Conservation (phyloP, 2,888 invertebrate genomes). For the Metallyticus violacea region DNA sequence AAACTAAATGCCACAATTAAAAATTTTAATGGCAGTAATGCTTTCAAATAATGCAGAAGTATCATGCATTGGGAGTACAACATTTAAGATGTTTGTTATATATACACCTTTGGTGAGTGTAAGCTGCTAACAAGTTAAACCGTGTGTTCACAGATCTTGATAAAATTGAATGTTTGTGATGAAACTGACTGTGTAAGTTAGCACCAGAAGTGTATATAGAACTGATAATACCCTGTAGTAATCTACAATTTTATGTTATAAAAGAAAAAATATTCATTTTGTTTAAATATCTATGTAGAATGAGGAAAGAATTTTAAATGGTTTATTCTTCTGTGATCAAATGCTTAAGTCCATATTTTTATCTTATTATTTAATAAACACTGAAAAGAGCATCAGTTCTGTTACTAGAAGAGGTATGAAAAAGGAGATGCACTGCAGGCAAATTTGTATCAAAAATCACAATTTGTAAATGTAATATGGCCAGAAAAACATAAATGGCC, state of each 20-base stretch:
- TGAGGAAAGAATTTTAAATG: background rate
- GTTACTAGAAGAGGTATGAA: background rate
- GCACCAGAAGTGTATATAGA: background rate
- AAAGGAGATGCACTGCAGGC: background rate
- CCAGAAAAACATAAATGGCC: background rate
- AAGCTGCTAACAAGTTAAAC: background rate
- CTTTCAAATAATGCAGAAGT: background rate
- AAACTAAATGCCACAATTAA: background rate
- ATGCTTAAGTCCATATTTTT: background rate
- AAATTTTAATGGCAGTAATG: too few species aligned
- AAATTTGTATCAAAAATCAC: background rate
- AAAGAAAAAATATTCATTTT: background rate
- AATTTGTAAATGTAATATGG: background rate
- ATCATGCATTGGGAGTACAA: background rate
- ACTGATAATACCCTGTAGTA: background rate
- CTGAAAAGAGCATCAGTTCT: background rate
- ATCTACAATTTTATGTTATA: background rate
- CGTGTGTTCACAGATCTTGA: background rate
- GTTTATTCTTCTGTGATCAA: background rate
- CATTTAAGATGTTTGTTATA: background rate
- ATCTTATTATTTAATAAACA: background rate
- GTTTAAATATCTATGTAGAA: background rate
- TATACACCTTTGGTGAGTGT: background rate
- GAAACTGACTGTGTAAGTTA: background rate
- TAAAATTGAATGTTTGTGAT: background rate